phyloP scores from a whole-genome alignment of 1,140 invertebrate species.

The Belonocnema kinseyi region DNA sequence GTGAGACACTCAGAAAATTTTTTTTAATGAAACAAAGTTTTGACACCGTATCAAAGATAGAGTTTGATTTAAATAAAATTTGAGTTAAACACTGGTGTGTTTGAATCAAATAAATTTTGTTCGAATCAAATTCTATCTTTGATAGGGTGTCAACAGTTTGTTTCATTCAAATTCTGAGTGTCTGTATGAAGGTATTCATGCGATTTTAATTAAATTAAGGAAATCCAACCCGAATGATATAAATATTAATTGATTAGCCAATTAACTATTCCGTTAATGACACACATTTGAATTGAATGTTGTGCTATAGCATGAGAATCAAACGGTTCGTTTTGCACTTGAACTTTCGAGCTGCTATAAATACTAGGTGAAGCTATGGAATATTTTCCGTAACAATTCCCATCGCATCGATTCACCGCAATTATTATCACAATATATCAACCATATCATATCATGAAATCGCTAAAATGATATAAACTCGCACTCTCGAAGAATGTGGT shows the following conservation, averaged over 20 bases:
- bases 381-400: slow-evolving; percentile 16
- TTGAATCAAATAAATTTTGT: too few species aligned
- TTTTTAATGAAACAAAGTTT: too few species aligned
- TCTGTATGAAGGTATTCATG: too few species aligned
- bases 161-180: too few species aligned
- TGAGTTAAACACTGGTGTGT: too few species aligned
- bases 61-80: too few species aligned
- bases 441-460: too few species aligned
- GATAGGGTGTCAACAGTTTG: too few species aligned
- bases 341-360: neutral
- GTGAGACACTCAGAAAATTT: too few species aligned
- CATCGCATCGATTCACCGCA: slow-evolving; percentile 17
- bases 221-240: neutral
- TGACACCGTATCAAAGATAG: too few species aligned
- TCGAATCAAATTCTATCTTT: too few species aligned
- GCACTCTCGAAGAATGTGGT: slow-evolving; percentile 45
- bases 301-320: neutral
- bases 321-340: neutral
- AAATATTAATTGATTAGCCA: neutral
- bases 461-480: neutral
- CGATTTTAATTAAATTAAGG: too few species aligned
- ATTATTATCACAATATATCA: slow-evolving; percentile 8
- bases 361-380: neutral
- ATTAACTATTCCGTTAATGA: neutral
- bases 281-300: slow-evolving; percentile 5